A percentile compares a stretch with the other conserved stretches of the same genome.
Evolutionary conservation across 2,888 invertebrate genomes (phyloP).

Genomic region (Tiliacea citrago): DNA sequence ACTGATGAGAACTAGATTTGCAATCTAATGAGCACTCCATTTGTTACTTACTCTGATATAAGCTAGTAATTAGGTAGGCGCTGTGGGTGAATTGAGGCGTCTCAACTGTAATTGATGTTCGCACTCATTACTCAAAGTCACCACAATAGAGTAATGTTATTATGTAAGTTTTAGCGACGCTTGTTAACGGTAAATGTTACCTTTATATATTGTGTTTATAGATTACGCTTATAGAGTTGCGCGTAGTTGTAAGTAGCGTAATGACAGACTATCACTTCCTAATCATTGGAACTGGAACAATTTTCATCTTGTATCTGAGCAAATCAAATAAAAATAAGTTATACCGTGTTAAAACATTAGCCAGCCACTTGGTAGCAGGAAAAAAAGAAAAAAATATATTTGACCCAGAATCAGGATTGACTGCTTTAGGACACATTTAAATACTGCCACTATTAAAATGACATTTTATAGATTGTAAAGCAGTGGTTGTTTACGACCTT

Average conservation of each 20-base stretch:
- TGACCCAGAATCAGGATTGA: not conserved
- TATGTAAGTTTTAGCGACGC: conserved; percentile 46
- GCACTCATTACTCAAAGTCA: conserved; percentile 65
- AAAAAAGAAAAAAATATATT: not conserved
- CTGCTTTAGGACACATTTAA: not conserved
- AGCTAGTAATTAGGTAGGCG: conserved; percentile 57
- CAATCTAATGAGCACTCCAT: conserved; percentile 18
- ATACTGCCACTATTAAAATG: not conserved
- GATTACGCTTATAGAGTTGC: not conserved
- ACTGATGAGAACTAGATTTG: not conserved
- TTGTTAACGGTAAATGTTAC: conserved; percentile 12
- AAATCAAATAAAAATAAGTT: not conserved
- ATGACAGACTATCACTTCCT: not conserved
- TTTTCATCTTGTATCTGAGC: not conserved
- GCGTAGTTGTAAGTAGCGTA: not conserved
- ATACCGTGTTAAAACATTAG: not conserved
- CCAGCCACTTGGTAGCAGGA: not conserved
- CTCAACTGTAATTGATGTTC: conserved; percentile 60
- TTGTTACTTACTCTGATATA: not conserved
- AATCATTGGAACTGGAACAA: not conserved
- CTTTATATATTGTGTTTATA: conserved; percentile 1
- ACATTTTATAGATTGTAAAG: no score
- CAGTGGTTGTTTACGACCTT: not conserved
- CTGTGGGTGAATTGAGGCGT: conserved; percentile 55
- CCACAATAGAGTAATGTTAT: conserved; percentile 51